Evolutionary conservation across 1,140 invertebrate species (phyloP).

Genomic region (Drosophila albomicans): DNA sequence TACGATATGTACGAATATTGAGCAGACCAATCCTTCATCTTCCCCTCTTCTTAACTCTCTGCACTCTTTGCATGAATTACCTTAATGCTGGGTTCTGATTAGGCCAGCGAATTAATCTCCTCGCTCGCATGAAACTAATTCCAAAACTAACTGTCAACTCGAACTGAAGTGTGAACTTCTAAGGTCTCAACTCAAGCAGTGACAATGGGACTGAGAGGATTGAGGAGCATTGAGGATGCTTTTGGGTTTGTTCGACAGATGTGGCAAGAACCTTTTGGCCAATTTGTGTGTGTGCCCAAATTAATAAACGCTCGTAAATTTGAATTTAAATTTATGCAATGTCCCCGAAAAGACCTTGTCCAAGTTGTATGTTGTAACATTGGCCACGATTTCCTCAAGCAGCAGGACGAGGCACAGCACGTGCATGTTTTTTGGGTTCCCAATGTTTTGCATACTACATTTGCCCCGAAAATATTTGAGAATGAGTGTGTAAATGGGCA

Average conservation of each 20-base stretch:
- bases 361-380: neutral
- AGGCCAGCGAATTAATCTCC: conserved; percentile 51
- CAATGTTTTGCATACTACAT: conserved; percentile 54
- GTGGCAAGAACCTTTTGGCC: conserved; percentile 52
- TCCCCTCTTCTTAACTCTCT: neutral
- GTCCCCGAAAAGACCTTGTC: conserved; percentile 21
- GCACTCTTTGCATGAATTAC: conserved; percentile 9
- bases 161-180: conserved; percentile 8
- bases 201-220: neutral
- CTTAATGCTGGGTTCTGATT: conserved; percentile 39
- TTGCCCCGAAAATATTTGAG: conserved; percentile 8
- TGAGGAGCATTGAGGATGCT: neutral
- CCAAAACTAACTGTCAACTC: conserved; percentile 33
- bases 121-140: conserved; percentile 53
- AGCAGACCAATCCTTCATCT: neutral
- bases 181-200: neutral
- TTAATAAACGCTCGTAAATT: conserved; percentile 75
- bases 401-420: conserved; percentile 22
- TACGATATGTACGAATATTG: conserved; percentile 19
- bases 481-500: conserved; percentile 36
- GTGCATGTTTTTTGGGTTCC: conserved; percentile 40
- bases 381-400: conserved; percentile 4
- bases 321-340: conserved; percentile 76
- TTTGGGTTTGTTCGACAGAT: conserved; percentile 29
- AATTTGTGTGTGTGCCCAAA: conserved; percentile 59